Conservation (phyloP, 2,113 vertebrate genomes). For the Lepus timidus region DNA sequence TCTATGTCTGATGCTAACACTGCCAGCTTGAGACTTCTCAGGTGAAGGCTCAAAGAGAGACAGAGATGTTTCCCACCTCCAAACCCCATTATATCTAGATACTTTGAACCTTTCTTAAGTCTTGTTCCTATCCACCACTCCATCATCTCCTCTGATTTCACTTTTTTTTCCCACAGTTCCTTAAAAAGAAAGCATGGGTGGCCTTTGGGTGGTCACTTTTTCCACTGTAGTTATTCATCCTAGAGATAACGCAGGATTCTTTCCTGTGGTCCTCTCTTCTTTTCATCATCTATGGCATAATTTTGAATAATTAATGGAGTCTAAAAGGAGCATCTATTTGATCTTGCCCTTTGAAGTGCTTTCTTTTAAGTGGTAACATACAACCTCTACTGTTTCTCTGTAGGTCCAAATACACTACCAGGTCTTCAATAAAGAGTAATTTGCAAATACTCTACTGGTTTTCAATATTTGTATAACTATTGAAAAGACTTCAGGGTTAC, state of each 20-base stretch:
- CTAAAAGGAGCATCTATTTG: not conserved
- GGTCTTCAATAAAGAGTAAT: not conserved
- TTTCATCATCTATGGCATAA: not conserved
- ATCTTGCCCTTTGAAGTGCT: not conserved
- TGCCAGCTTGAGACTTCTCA: not conserved
- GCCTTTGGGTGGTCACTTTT: not conserved
- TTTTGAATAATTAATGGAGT: not conserved
- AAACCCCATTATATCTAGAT: not conserved
- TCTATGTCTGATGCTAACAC: not conserved
- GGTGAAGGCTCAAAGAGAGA: not conserved
- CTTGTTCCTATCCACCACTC: not conserved
- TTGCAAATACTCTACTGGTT: not conserved
- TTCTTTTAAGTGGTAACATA: constrained; percentile 28
- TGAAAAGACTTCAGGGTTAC: not conserved
- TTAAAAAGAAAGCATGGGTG: not conserved
- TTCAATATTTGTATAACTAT: constrained; percentile 15
- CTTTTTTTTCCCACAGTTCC: not conserved
- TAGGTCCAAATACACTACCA: not conserved
- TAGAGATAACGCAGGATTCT: not conserved
- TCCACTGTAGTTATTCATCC: not conserved
- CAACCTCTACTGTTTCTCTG: not conserved
- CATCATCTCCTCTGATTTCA: not conserved
- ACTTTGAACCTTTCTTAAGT: not conserved
- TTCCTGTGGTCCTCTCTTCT: not conserved
- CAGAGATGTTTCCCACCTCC: not conserved